These are phyloP conservation scores for Enteromius treurensis DNA, from an alignment of 2,797 vertebrate genomes.

Conservation along the genomic window DNA sequence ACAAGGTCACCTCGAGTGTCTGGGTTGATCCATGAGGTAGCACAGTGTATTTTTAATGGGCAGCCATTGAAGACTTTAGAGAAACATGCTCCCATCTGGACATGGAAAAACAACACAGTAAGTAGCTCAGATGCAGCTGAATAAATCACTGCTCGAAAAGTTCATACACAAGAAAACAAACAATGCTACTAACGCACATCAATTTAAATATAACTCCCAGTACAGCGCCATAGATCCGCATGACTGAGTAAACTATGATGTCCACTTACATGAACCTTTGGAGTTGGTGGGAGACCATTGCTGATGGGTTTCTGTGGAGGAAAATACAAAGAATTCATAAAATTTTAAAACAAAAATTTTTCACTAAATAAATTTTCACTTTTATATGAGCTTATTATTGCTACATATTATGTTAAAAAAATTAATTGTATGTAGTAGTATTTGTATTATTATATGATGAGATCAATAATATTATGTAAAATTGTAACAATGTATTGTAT, in stretches of 20 bases:
- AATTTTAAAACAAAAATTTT: not conserved
- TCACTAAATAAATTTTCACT: not conserved
- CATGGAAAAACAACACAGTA: not conserved
- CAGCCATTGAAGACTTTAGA: slow-evolving; percentile 99
- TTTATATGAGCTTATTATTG: not conserved
- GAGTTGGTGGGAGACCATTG: slow-evolving; percentile 96
- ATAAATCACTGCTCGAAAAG: not conserved
- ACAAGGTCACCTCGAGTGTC: slow-evolving; percentile 91
- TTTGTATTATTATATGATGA: not conserved
- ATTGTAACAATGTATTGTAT: not conserved
- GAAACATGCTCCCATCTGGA: slow-evolving; percentile 99
- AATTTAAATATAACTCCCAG: not conserved
- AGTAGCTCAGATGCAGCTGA: not conserved
- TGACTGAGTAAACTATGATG: not conserved
- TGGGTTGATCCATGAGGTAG: slow-evolving; percentile 98
- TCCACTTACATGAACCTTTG: slow-evolving; percentile 95
- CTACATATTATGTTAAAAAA: not conserved
- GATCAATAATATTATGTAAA: not conserved
- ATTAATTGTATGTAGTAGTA: not conserved
- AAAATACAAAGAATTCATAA: slow-evolving; percentile 31
- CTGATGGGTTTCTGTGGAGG: slow-evolving; percentile 89
- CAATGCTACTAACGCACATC: not conserved
- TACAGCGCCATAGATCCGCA: not conserved
- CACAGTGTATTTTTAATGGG: slow-evolving; percentile 96
- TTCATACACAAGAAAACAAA: not conserved